These are phyloP conservation scores for Rhegmatorhina hoffmannsi DNA, from an alignment of 2,113 vertebrate genomes.

Conservation along the genomic window DNA sequence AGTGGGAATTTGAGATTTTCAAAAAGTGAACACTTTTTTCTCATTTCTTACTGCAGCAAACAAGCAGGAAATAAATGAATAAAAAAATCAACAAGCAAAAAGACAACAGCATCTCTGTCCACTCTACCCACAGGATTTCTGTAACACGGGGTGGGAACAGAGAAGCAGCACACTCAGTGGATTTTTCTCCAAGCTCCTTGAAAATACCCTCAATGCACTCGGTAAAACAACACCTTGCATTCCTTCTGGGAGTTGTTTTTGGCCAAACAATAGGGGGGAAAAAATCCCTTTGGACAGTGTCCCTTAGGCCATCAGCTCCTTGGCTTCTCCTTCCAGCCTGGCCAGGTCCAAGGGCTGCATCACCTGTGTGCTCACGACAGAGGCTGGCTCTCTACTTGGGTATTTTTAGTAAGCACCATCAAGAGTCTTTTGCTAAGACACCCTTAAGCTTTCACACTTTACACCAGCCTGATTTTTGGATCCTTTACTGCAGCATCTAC, in stretches of 20 bases:
- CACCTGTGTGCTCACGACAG: accelerated
- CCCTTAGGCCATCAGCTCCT: background rate
- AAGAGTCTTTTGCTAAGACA: background rate
- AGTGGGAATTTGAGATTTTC: background rate
- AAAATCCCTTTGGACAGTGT: background rate
- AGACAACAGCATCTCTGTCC: background rate
- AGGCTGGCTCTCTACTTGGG: background rate
- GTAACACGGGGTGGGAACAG: background rate
- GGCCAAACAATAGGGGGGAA: background rate
- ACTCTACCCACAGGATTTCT: background rate
- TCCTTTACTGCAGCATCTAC: background rate
- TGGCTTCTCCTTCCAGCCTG: background rate
- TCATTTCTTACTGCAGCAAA: background rate
- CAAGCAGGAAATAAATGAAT: background rate
- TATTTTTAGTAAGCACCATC: background rate
- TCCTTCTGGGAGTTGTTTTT: background rate
- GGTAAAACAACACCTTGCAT: background rate
- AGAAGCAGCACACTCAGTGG: background rate
- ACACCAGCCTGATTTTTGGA: background rate
- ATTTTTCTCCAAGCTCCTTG: background rate
- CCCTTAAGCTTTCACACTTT: background rate
- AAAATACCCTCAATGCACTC: background rate
- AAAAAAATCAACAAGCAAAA: background rate
- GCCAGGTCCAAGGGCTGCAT: background rate
- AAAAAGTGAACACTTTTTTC: background rate